Percentiles rank a stretch among this genome's conserved stretches.
Conservation (phyloP, 2,113 vertebrate genomes). For the Mobula hypostoma region DNA sequence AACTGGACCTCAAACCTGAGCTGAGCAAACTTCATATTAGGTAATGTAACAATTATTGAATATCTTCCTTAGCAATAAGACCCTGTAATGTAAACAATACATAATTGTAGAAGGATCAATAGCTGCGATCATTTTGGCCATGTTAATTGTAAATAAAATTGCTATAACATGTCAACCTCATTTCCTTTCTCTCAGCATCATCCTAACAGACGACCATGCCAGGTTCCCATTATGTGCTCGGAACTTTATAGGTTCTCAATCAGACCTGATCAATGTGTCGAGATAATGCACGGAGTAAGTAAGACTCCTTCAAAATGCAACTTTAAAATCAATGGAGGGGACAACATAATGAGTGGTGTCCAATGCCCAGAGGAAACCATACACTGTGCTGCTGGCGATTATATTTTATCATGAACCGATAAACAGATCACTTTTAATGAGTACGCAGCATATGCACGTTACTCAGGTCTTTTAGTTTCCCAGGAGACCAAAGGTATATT, state of each 20-base stretch:
- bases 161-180: slow-evolving; percentile 79
- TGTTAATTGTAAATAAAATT: slow-evolving; percentile 95
- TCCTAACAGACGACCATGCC: slow-evolving; percentile 79
- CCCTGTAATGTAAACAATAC: slow-evolving; percentile 99
- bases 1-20: slow-evolving; percentile 69
- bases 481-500: slow-evolving; percentile 32
- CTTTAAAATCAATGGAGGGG: slow-evolving; percentile 84
- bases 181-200: slow-evolving; percentile 76
- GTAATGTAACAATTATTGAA: slow-evolving; percentile 99
- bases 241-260: slow-evolving; percentile 96
- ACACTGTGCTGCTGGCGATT: slow-evolving; percentile 52
- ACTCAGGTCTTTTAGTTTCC: slow-evolving; percentile 38
- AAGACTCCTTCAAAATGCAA: slow-evolving; percentile 80
- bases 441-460: slow-evolving; percentile 57
- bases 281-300: slow-evolving; percentile 94
- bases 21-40: slow-evolving; percentile 90
- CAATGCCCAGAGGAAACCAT: slow-evolving; percentile 77
- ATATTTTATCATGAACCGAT: slow-evolving; percentile 47
- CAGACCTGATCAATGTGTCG: slow-evolving; percentile 97
- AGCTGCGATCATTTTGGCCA: slow-evolving; percentile 94
- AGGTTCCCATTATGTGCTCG: slow-evolving; percentile 86
- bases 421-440: slow-evolving; percentile 60
- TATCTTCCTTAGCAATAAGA: slow-evolving; percentile 98
- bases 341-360: slow-evolving; percentile 86
- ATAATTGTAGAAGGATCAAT: slow-evolving; percentile 99